phyloP scores from a whole-genome alignment of 2,888 invertebrate species.

The Drosophila stalkeri region DNA sequence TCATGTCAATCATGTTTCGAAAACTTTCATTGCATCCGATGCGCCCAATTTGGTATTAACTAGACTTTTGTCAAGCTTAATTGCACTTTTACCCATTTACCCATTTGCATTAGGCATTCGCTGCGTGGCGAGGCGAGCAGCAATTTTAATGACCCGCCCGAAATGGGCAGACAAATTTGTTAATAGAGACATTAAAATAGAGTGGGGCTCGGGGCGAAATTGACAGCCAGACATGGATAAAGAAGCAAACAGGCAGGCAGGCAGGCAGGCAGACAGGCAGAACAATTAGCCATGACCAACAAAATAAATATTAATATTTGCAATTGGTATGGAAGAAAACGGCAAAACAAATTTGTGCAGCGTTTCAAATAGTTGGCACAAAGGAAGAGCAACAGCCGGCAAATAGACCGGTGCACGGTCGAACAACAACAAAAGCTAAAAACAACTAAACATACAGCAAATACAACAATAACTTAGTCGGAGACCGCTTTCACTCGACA shows the following conservation, averaged over 20 bases:
- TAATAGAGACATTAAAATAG: conserved; percentile 56
- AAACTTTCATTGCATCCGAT: conserved; percentile 35
- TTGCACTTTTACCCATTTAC: conserved; percentile 74
- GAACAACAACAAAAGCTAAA: conserved; percentile 5
- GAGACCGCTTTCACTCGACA: conserved; percentile 62
- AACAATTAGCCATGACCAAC: conserved; percentile 40
- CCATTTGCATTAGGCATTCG: conserved; percentile 58
- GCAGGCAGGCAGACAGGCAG: conserved; percentile 1
- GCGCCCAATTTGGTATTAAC: neutral
- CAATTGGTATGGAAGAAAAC: conserved; percentile 35
- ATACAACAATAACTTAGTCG: conserved; percentile 52
- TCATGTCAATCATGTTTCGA: neutral
- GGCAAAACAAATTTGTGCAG: conserved; percentile 24
- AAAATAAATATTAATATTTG: conserved; percentile 45
- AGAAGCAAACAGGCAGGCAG: too few relatives aligned
- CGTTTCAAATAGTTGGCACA: conserved; percentile 3
- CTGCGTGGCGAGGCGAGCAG: conserved; percentile 56
- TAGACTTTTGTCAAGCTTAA: conserved; percentile 33
- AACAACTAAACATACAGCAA: conserved; percentile 16
- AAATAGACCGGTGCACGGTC: conserved; percentile 44
- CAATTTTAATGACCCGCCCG: conserved; percentile 66
- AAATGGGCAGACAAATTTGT: conserved; percentile 31
- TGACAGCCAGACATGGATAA: conserved; percentile 1
- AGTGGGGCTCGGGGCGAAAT: conserved; percentile 24
- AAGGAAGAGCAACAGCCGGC: conserved; percentile 58